Evolutionary conservation across 2,113 vertebrate species (phyloP), one percentile per base, ranked within the genome.

Genomic region (Gobio gobio): DNA sequence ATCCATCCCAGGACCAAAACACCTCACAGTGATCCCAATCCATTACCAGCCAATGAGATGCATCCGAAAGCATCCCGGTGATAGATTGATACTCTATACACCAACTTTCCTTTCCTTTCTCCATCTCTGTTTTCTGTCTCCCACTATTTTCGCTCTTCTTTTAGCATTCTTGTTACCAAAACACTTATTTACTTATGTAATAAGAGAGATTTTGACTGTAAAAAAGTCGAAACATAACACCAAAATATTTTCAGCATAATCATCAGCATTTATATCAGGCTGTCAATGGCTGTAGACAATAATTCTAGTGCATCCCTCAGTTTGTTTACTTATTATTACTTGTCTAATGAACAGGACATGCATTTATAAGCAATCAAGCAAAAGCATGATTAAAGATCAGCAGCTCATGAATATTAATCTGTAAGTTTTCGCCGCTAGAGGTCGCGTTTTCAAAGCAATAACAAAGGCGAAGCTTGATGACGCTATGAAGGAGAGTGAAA

Each of bases 11-110:
- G 76, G 20, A 24, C 18, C 33, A 59, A 58, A 78, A 5, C 20
- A 72, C 7, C 68, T 72, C 16, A 43, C 20, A n/a, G 18, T 24
- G 24, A n/a, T 12, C 10, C 59, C n/a, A 5, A 12, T 26, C 49
- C 49, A 20, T 76, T 51, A 76, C 49, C 74, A 49, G 47, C 47
- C 49, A 56, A 58, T 24, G 70, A 73, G 43, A n/a, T 6, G 22
- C 5, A 3, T 14, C 54, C 40, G 20, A 78, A 78, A 40, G 33
- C 54, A 40, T 56, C 75, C 51, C 75, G 18, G 1, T 54, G 49
- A 76, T 76, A 26, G 49, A 76, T 33, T 76, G 26, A 76, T 33
- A 76, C 47, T 58, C 10, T 2, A 77, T 77, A 54, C 26, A 20
- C 8, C 14, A 10, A 10, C 75, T 77, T 54, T 12, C 33, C 26